phyloP scores from a whole-genome alignment of 2,888 invertebrate genomes.

The Falcaria lacertinaria region DNA sequence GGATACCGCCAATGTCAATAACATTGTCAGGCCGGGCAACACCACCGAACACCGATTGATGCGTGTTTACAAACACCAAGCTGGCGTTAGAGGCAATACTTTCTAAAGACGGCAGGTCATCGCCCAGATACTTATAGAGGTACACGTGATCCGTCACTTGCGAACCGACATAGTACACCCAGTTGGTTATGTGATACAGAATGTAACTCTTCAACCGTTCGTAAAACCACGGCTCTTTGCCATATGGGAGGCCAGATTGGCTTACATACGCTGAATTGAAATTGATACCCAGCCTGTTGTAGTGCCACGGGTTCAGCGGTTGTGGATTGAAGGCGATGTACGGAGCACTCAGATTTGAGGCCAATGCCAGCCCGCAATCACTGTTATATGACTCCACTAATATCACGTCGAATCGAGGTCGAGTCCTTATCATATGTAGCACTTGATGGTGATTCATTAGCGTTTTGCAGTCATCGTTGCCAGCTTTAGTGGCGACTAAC shows the following conservation, averaged over 20 bases:
- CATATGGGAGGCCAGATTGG: conserved; percentile 60
- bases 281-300: conserved; percentile 67
- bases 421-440: conserved; percentile 69
- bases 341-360: conserved; percentile 83
- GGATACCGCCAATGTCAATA: conserved; percentile 84
- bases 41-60: conserved; percentile 81
- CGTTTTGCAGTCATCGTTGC: conserved; percentile 71
- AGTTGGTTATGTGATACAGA: conserved; percentile 61
- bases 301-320: conserved; percentile 76
- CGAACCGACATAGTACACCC: conserved; percentile 69
- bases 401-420: conserved; percentile 83
- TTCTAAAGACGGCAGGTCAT: conserved; percentile 75
- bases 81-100: conserved; percentile 79
- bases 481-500: conserved; percentile 66
- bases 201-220: conserved; percentile 64
- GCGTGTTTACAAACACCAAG: conserved; percentile 82
- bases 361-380: conserved; percentile 85
- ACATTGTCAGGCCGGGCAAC: conserved; percentile 79
- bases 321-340: conserved; percentile 80
- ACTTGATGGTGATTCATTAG: conserved; percentile 74
- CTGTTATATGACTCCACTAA: conserved; percentile 86
- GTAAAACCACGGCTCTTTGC: conserved; percentile 67
- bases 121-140: conserved; percentile 71
- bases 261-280: conserved; percentile 76
- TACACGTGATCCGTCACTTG: conserved; percentile 67